A percentile compares a stretch with the other conserved stretches of the same genome.
These are phyloP conservation scores for Iphiclides podalirius DNA, from an alignment of 2,888 invertebrate genomes.

Conservation along the genomic window DNA sequence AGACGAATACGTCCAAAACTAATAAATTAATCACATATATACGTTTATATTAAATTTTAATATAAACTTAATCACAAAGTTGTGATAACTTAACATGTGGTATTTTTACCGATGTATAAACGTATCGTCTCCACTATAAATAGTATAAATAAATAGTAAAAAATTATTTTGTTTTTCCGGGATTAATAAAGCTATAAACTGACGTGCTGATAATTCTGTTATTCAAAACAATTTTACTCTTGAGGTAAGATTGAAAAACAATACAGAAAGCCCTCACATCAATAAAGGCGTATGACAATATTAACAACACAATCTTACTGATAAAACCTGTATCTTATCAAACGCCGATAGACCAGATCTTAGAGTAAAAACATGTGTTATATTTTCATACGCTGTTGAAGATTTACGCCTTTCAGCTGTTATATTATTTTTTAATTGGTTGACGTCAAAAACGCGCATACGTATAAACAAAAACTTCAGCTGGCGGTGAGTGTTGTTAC, in stretches of 20 bases:
- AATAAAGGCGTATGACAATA: constrained; percentile 4
- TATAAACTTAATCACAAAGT: too few species aligned
- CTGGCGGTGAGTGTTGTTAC: constrained; percentile 18
- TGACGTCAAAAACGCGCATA: background rate
- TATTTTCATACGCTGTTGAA: constrained; percentile 26
- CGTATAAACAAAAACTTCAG: background rate
- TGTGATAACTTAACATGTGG: too few species aligned
- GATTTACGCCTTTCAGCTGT: constrained; percentile 5
- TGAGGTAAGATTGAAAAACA: constrained; percentile 10
- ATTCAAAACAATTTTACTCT: constrained; percentile 2
- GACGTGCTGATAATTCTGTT: background rate
- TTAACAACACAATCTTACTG: constrained; percentile 25
- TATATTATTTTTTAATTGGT: background rate
- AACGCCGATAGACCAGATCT: constrained; percentile 24
- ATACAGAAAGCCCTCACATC: constrained; percentile 2
- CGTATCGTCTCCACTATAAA: too few species aligned
- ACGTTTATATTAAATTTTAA: too few species aligned
- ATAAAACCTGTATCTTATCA: constrained; percentile 30
- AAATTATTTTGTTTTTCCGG: too few species aligned
- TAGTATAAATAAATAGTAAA: too few species aligned
- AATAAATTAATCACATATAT: too few species aligned
- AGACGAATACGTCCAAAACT: too few species aligned
- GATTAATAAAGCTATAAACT: too few species aligned
- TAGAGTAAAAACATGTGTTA: constrained; percentile 26
- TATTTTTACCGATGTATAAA: too few species aligned